These are phyloP conservation scores for Puffinus mauretanicus DNA, from an alignment of 2,113 vertebrate species.

Conservation along the genomic window DNA sequence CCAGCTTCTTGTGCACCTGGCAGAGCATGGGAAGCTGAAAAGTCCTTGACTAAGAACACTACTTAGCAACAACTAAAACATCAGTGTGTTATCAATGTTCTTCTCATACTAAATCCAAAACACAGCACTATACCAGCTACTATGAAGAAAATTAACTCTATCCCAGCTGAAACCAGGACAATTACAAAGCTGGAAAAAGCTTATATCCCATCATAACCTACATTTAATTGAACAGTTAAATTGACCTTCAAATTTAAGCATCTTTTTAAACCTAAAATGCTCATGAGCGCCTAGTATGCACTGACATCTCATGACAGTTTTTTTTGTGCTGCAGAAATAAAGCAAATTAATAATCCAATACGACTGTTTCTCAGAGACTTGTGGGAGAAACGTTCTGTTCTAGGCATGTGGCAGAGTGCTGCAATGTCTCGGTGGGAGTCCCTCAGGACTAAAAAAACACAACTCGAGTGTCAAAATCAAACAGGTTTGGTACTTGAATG, in stretches of 20 bases:
- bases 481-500: not conserved
- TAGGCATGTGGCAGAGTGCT: not conserved
- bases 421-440: not conserved
- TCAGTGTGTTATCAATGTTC: too few species aligned
- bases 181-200: not conserved
- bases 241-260: not conserved
- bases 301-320: not conserved
- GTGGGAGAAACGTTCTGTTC: not conserved
- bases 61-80: too few species aligned
- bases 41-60: too few species aligned
- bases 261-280: not conserved
- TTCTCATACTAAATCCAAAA: too few species aligned
- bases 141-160: too few species aligned
- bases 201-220: not conserved
- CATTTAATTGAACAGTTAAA: not conserved
- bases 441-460: not conserved
- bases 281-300: not conserved
- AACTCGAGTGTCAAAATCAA: not conserved
- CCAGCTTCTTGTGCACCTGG: too few species aligned
- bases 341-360: not conserved
- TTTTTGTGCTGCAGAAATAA: not conserved
- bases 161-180: too few species aligned
- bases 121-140: too few species aligned
- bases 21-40: too few species aligned
- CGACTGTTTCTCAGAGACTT: not conserved